phyloP scores from a whole-genome alignment of 2,113 vertebrate species.

The Paradisaea rubra region DNA sequence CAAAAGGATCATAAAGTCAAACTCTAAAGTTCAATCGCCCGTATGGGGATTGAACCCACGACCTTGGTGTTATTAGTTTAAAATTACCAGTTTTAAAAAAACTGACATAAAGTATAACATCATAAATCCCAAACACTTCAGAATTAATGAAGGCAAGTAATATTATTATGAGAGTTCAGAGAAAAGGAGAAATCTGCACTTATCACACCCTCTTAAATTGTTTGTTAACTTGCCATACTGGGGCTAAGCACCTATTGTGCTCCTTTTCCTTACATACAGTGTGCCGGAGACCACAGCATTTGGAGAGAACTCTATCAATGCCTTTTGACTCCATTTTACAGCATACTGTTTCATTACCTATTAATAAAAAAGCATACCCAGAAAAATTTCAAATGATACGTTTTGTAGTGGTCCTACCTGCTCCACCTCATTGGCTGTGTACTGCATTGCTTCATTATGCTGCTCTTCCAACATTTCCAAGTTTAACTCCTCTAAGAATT shows the following conservation, averaged over 20 bases:
- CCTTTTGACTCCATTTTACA: constrained; percentile 2
- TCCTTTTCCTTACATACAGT: not conserved
- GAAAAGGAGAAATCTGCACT: not conserved
- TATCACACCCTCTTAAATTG: not conserved
- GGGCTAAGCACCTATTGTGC: not conserved
- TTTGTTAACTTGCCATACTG: not conserved
- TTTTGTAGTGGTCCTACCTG: constrained; percentile 72
- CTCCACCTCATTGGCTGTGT: constrained; percentile 77
- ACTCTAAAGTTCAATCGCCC: not conserved
- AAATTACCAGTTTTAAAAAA: not conserved
- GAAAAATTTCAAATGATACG: not conserved
- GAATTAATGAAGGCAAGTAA: not conserved
- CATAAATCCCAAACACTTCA: not conserved
- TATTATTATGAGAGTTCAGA: not conserved
- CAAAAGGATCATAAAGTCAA: not conserved
- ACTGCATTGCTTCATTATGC: constrained; percentile 82
- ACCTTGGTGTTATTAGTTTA: not conserved
- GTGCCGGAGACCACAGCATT: not conserved
- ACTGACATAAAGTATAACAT: not conserved
- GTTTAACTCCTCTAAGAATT: constrained; percentile 96
- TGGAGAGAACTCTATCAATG: not conserved
- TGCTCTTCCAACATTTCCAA: constrained; percentile 93
- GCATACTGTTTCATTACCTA: not conserved
- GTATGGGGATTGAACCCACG: not conserved
- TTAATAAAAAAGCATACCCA: not conserved